A percentile compares a stretch with the other conserved stretches of the same genome.
phyloP scores from a whole-genome alignment of 2,888 invertebrate genomes.

The Megaustenia siamemsis region DNA sequence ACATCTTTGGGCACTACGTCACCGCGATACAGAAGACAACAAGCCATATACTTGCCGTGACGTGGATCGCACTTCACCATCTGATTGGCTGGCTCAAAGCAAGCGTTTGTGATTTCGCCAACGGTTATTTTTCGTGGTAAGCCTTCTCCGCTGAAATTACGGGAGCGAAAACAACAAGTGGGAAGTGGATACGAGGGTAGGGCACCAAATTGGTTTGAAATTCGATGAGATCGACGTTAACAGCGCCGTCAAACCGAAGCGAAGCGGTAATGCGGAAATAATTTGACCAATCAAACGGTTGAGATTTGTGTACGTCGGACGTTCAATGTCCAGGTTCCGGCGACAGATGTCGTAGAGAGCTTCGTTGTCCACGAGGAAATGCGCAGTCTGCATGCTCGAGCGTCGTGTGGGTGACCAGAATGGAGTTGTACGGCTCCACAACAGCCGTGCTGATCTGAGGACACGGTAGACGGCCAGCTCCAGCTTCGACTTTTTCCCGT shows the following conservation, averaged over 20 bases:
- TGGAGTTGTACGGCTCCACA: constrained; percentile 97
- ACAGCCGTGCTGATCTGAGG: constrained; percentile 83
- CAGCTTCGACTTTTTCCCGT: constrained; percentile 50
- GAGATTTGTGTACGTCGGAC: constrained; percentile 92
- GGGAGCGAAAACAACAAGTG: constrained; percentile 90
- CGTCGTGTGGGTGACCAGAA: constrained; percentile 96
- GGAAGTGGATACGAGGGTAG: constrained; percentile 87
- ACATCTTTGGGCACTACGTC: constrained; percentile 78
- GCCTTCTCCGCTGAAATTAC: constrained; percentile 96
- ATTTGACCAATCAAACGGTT: constrained; percentile 97
- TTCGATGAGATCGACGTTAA: constrained; percentile 82
- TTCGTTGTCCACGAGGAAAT: constrained; percentile 96
- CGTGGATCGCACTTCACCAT: constrained; percentile 24
- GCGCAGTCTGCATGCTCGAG: constrained; percentile 95
- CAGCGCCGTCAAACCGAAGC: constrained; percentile 81
- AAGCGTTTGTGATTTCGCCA: constrained; percentile 69
- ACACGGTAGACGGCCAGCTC: constrained; percentile 46
- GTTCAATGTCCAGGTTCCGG: constrained; percentile 88
- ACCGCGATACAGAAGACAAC: constrained; percentile 58
- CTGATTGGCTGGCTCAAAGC: constrained; percentile 67
- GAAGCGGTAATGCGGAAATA: constrained; percentile 80
- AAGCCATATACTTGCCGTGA: constrained; percentile 24
- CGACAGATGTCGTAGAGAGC: constrained; percentile 93
- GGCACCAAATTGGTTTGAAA: constrained; percentile 81
- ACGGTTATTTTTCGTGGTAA: constrained; percentile 87